Percentiles rank a stretch among this genome's conserved stretches.
phyloP scores from a whole-genome alignment of 2,113 vertebrate species.

The Callocephalon fimbriatum region DNA sequence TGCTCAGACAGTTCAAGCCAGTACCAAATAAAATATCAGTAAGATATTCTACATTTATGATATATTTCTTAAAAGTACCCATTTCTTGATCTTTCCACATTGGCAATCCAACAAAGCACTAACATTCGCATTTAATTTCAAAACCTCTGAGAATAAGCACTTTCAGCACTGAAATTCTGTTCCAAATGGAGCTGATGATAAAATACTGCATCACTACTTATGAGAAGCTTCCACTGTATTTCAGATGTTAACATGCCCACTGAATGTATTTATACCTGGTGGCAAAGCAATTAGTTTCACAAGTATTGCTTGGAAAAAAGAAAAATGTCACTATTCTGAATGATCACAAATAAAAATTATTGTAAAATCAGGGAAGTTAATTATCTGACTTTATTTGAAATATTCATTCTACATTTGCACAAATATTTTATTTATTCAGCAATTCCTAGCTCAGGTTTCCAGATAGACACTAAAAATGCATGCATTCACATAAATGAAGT shows the following conservation, averaged over 20 bases:
- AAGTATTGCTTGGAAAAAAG: not conserved
- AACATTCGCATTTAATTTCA: not conserved
- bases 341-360: not conserved
- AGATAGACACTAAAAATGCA: not conserved
- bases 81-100: not conserved
- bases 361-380: not conserved
- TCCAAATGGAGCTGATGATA: not conserved
- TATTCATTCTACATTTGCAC: not conserved
- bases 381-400: not conserved
- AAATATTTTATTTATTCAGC: not conserved
- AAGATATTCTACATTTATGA: not conserved
- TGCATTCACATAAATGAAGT: not conserved
- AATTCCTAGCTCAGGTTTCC: not conserved
- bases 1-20: not conserved
- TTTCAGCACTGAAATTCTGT: not conserved
- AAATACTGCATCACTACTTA: not conserved
- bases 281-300: not conserved
- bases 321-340: not conserved
- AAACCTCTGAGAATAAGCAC: not conserved
- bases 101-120: not conserved
- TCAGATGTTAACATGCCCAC: not conserved
- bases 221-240: not conserved
- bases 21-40: not conserved
- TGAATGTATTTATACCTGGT: not conserved
- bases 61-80: not conserved